These are phyloP conservation scores for Hemiprocne comata DNA, from an alignment of 2,113 vertebrate species.

Conservation along the genomic window DNA sequence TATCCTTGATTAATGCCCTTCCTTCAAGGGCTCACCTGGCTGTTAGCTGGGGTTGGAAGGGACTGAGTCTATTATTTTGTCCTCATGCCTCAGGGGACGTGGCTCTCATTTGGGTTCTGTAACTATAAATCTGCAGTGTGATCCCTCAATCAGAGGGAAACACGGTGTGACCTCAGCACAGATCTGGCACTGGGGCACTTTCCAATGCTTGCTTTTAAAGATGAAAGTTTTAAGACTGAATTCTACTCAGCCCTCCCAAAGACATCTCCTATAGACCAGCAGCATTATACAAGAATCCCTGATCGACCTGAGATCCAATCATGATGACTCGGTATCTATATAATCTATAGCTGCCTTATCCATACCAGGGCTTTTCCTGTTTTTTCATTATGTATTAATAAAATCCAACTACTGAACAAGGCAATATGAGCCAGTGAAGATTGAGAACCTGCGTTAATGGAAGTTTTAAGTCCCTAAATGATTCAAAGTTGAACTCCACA, in stretches of 20 bases:
- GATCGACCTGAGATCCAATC: neutral
- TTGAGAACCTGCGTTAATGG: neutral
- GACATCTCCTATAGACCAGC: neutral
- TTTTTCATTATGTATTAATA: neutral
- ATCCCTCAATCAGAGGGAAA: neutral
- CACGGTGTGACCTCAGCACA: neutral
- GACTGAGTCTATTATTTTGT: neutral
- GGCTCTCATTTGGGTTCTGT: neutral
- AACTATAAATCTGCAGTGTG: neutral
- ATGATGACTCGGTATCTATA: neutral
- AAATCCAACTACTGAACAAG: neutral
- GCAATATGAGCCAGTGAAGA: neutral
- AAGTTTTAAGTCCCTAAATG: neutral
- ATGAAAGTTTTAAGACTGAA: neutral
- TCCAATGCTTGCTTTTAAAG: neutral
- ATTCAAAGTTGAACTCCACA: neutral
- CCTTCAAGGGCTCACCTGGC: neutral
- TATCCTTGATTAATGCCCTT: neutral
- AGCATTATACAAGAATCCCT: neutral
- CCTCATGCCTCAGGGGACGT: neutral
- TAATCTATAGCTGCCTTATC: neutral
- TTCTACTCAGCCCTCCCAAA: neutral
- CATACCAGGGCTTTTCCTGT: neutral
- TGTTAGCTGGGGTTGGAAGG: neutral
- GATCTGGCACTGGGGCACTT: neutral